Conservation (phyloP, 2,113 vertebrate species). For the Eudorcas thomsonii region DNA sequence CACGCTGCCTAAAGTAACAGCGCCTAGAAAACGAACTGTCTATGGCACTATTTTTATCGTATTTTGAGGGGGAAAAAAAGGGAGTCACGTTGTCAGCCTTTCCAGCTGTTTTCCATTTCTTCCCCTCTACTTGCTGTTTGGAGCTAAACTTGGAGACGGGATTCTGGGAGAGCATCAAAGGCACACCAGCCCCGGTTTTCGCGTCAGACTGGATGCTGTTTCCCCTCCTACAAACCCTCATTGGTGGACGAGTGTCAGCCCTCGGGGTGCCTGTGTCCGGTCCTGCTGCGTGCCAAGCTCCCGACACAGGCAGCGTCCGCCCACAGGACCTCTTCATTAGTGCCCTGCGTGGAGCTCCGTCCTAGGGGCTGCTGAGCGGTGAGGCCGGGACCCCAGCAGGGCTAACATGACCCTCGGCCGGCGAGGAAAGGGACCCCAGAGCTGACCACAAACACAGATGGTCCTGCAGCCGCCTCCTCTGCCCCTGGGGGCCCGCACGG, state of each 20-base stretch:
- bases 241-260: rapidly evolving
- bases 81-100: neutral
- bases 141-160: neutral
- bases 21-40: constrained; percentile 41
- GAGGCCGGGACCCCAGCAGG: neutral
- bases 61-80: neutral
- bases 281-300: rapidly evolving
- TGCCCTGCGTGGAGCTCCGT: neutral
- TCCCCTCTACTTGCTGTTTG: neutral
- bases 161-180: neutral
- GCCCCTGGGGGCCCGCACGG: neutral
- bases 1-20: neutral
- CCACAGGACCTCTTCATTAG: neutral
- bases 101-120: constrained; percentile 23
- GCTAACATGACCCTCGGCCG: neutral
- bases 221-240: no score
- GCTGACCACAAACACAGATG: rapidly evolving
- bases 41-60: constrained; percentile 21
- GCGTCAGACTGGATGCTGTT: neutral
- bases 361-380: neutral
- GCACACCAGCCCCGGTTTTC: no score
- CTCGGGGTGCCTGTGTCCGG: neutral
- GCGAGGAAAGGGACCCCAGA: neutral
- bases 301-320: neutral
- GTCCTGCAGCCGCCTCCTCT: neutral